Base-by-base conservation (phyloP, 2,113 vertebrate genomes). In the Irena cyanogastra region DNA sequence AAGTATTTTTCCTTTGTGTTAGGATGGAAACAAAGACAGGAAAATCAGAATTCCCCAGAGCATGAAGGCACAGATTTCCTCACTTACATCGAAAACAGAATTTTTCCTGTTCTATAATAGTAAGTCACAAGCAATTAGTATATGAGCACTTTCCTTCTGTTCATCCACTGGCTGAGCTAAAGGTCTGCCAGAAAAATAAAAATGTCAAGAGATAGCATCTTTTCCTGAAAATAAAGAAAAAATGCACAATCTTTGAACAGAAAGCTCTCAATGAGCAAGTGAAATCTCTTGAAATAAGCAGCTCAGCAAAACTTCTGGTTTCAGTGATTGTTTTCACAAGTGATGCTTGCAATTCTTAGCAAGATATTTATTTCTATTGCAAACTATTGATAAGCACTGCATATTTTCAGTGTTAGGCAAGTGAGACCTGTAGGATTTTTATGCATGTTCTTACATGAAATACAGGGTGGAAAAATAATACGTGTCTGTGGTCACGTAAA, bases 11-110 rank as follows among this genome's bases (percentile, higher is more conserved):
- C 79, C 83, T 89, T 49, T 86, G 66, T 83, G 50, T 74, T 81
- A 54, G 30, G 26, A 70, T 80, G 39, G 64, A 92, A 96, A 96
- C 88, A 95, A 93, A 94, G 75, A 42, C 92, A 97, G 88, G 90
- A 97, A 97, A 86, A 92, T 94, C 83, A 81, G n/a, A 93, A 93
- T 61, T 96, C 90, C 86, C 76, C 21, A 74, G 79, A 83, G 63
- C 41, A 59, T 3, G 7, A 90, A 92, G 86, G 39, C 59, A 69
- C 28, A 90, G 71, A 92, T 93, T 97, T 96, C 83, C 89, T 94
- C 90, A 85, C 56, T 81, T 83, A 81, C 61, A 82, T 15, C 61
- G 27, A 69, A 94, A 87, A 90, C 86, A 82, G 7, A 60, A 47
- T 41, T 79, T 75, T 91, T 93, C 92, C 85, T 91, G 65, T 93